Conservation (phyloP, 1,140 invertebrate genomes). For the Tachypleus tridentatus region DNA sequence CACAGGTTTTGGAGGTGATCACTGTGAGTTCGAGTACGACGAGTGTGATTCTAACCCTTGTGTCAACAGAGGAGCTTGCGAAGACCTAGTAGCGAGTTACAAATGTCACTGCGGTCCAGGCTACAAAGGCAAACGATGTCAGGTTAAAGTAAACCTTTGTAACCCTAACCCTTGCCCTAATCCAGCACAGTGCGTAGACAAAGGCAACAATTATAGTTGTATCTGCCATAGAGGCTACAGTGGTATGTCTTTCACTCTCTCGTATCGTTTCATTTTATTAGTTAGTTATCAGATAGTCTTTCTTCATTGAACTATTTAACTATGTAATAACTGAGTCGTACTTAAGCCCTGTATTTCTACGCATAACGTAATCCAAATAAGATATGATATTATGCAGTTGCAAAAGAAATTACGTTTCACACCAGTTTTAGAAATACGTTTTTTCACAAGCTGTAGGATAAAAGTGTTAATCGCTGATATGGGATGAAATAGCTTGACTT, state of each 20-base stretch:
- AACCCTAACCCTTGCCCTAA: constrained; percentile 52
- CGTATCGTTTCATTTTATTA: too few relatives aligned
- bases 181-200: constrained; percentile 49
- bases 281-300: too few relatives aligned
- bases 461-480: too few relatives aligned
- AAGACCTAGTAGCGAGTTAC: constrained; percentile 25
- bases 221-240: constrained; percentile 53
- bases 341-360: too few relatives aligned
- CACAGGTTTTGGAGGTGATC: constrained; percentile 20
- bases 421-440: too few relatives aligned
- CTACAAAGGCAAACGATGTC: constrained; percentile 33
- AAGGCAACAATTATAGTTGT: constrained; percentile 56
- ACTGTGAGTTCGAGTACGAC: constrained; percentile 25
- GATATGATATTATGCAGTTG: too few relatives aligned
- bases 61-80: constrained; percentile 27
- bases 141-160: constrained; percentile 47
- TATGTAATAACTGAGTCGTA: too few relatives aligned
- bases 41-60: constrained; percentile 48
- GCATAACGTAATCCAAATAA: too few relatives aligned
- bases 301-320: too few relatives aligned
- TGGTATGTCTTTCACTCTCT: constrained; percentile 29
- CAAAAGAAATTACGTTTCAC: too few relatives aligned
- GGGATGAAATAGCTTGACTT: too few relatives aligned
- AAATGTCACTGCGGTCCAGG: constrained; percentile 40
- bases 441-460: too few relatives aligned